Evolutionary conservation across 2,888 invertebrate genomes (phyloP).

Genomic region (Uloborus plumipes): DNA sequence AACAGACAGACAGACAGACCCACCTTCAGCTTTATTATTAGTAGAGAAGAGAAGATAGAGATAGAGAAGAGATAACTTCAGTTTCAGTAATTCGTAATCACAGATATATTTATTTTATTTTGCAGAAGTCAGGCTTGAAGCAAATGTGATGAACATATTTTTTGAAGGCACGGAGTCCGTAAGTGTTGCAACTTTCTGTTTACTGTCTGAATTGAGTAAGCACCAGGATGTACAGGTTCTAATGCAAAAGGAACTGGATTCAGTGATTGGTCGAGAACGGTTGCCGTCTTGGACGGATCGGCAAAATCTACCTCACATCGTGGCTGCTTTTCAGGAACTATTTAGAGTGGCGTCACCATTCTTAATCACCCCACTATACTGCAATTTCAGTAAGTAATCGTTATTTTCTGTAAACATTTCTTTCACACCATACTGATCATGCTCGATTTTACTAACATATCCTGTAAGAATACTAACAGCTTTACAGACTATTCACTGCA

Average conservation of each 20-base stretch:
- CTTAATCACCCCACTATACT: constrained; percentile 32
- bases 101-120: no score
- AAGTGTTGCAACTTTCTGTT: constrained; percentile 1
- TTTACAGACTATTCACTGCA: no score
- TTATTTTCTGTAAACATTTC: no score
- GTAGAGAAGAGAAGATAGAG: no score
- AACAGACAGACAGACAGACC: no score
- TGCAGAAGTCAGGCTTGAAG: no score
- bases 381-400: constrained; percentile 37
- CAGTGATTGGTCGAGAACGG: constrained; percentile 24
- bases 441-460: not conserved
- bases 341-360: constrained; percentile 24
- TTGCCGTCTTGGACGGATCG: constrained; percentile 45
- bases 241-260: constrained; percentile 41
- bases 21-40: no score
- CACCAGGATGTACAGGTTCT: constrained; percentile 31
- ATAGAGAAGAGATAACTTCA: no score
- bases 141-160: constrained; percentile 22
- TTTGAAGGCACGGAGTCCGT: constrained; percentile 50
- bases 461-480: no score
- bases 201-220: constrained; percentile 10
- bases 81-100: no score
- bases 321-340: constrained; percentile 62
- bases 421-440: no score
- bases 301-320: constrained; percentile 40